phyloP scores from a whole-genome alignment of 2,888 invertebrate genomes.

The Sinohyriopsis cumingii region DNA sequence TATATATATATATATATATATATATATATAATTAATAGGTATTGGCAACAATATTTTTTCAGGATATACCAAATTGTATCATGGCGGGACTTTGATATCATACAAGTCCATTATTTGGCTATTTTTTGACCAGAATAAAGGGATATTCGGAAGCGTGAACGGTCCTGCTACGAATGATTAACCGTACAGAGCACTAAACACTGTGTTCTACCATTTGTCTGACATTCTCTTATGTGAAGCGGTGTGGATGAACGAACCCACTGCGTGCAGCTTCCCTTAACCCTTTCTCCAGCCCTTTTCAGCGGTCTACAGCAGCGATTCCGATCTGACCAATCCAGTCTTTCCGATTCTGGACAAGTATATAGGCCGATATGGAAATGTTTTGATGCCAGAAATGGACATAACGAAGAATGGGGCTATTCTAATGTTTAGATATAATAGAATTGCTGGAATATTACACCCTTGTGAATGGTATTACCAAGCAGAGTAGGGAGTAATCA shows the following conservation, averaged over 20 bases:
- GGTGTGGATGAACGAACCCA: conserved; percentile 45
- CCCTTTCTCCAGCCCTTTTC: conserved; percentile 13
- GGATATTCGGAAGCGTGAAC: conserved; percentile 27
- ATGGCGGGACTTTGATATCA: conserved; percentile 29
- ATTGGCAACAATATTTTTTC: neutral
- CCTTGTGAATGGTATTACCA: conserved; percentile 8
- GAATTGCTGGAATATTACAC: conserved; percentile 27
- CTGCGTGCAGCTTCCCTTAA: conserved; percentile 40
- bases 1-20: too few relatives aligned
- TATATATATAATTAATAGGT: too few relatives aligned
- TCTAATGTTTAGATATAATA: conserved; percentile 22
- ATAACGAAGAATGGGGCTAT: conserved; percentile 2
- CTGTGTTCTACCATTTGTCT: conserved; percentile 23
- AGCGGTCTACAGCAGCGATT: neutral
- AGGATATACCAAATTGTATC: conserved; percentile 19
- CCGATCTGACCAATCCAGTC: conserved; percentile 5
- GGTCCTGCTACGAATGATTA: conserved; percentile 16
- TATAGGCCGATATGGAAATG: conserved; percentile 17
- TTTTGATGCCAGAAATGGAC: conserved; percentile 10
- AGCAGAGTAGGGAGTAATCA: too few relatives aligned
- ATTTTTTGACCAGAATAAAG: conserved; percentile 23
- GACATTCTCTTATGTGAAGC: conserved; percentile 33
- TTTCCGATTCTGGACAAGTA: conserved; percentile 11
- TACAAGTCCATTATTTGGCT: conserved; percentile 30
- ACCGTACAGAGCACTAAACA: neutral